Percentiles rank a stretch among this genome's conserved stretches.
phyloP scores from a whole-genome alignment of 1,140 invertebrate species.

The Brachionus koreanus region DNA sequence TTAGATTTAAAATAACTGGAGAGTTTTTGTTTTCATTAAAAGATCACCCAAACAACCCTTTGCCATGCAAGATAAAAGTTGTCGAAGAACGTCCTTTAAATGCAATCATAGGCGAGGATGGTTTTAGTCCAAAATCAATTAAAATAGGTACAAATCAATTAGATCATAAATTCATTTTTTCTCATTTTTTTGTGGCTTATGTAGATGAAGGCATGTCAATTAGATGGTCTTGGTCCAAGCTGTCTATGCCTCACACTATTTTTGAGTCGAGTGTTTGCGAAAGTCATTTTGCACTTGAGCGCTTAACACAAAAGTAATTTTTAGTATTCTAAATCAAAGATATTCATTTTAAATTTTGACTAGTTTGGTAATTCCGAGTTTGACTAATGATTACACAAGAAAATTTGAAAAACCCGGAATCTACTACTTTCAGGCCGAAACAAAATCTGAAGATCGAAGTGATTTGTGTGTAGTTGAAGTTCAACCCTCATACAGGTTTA shows the following conservation, averaged over 20 bases:
- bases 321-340: background rate
- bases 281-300: constrained; percentile 29
- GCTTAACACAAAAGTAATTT: constrained; percentile 19
- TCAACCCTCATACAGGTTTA: constrained; percentile 50
- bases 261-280: constrained; percentile 51
- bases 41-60: constrained; percentile 45
- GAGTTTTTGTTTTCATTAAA: constrained; percentile 53
- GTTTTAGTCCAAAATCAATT: constrained; percentile 52
- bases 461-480: constrained; percentile 56
- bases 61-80: constrained; percentile 50
- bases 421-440: constrained; percentile 56
- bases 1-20: constrained; percentile 55
- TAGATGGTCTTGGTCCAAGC: constrained; percentile 54
- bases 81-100: constrained; percentile 49
- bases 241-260: constrained; percentile 51
- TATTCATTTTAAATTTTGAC: background rate
- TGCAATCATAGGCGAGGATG: constrained; percentile 51
- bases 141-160: constrained; percentile 48
- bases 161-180: background rate
- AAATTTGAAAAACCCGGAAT: constrained; percentile 54
- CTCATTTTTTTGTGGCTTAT: background rate
- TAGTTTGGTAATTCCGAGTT: constrained; percentile 45
- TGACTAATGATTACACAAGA: constrained; percentile 49
- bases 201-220: constrained; percentile 49
- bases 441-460: constrained; percentile 48